phyloP scores from a whole-genome alignment of 2,888 invertebrate species.

The Platerodrilus igneus region DNA sequence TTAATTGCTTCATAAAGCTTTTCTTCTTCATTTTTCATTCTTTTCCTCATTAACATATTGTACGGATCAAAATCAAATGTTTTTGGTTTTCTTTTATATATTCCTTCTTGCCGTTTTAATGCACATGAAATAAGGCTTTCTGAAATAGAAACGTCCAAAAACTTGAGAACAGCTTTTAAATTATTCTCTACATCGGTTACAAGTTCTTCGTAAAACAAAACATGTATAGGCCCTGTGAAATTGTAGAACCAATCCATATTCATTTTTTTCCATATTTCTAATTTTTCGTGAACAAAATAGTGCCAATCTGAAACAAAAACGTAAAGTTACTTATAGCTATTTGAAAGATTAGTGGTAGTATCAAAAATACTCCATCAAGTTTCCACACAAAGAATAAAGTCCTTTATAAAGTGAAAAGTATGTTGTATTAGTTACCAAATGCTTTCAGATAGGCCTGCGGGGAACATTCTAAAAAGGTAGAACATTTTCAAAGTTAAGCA shows the following conservation, averaged over 20 bases:
- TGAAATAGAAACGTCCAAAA: constrained; percentile 30
- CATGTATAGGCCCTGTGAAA: constrained; percentile 63
- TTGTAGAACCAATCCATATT: constrained; percentile 67
- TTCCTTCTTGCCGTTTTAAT: constrained; percentile 53
- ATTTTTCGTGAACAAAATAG: constrained; percentile 62
- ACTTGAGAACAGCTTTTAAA: constrained; percentile 53
- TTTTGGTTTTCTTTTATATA: constrained; percentile 65
- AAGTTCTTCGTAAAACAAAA: constrained; percentile 62
- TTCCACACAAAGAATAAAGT: no score
- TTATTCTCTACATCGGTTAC: constrained; percentile 53
- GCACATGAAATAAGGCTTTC: constrained; percentile 40
- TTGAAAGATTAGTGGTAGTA: not conserved
- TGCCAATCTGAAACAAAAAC: constrained; percentile 60
- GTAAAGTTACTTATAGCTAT: constrained; percentile 1
- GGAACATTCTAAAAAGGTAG: no score
- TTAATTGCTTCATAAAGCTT: constrained; percentile 52
- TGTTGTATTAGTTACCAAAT: no score
- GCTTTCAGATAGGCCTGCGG: no score
- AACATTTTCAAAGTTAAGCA: no score
- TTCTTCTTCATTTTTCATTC: constrained; percentile 49
- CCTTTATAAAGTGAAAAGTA: no score
- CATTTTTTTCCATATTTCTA: constrained; percentile 63
- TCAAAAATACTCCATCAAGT: not conserved
- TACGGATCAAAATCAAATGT: constrained; percentile 67
- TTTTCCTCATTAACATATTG: constrained; percentile 58